These are phyloP conservation scores for Manis pentadactyla DNA, from an alignment of 2,797 vertebrate genomes.

Conservation along the genomic window DNA sequence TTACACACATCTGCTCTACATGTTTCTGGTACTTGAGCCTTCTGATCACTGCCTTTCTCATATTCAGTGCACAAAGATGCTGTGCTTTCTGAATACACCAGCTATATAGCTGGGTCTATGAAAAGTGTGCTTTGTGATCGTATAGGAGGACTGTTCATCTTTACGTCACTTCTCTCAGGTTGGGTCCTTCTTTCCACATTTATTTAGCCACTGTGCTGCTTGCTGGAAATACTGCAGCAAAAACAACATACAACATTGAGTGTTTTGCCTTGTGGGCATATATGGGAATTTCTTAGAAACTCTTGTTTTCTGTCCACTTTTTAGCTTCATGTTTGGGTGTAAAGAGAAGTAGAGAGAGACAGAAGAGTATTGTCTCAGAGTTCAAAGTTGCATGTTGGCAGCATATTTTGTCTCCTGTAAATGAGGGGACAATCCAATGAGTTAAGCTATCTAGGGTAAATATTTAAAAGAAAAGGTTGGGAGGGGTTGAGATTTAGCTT, in stretches of 20 bases:
- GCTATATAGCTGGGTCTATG: not conserved
- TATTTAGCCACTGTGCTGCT: not conserved
- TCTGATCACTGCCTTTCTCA: not conserved
- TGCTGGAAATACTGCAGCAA: not conserved
- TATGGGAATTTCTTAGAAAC: not conserved
- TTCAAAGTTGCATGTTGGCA: not conserved
- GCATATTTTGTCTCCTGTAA: slow-evolving; percentile 10
- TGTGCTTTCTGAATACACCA: not conserved
- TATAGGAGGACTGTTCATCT: not conserved
- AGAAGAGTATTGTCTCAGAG: not conserved
- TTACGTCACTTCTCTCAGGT: not conserved
- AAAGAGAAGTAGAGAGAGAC: not conserved
- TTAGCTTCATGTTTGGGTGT: not conserved
- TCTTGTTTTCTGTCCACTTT: not conserved
- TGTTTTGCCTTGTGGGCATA: not conserved
- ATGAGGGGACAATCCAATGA: not conserved
- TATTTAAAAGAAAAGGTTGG: not conserved
- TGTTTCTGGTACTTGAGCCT: not conserved
- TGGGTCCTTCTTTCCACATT: not conserved
- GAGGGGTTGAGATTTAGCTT: not conserved
- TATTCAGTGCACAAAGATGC: not conserved
- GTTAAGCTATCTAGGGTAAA: not conserved
- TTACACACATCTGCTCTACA: too few relatives aligned
- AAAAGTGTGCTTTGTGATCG: not conserved
- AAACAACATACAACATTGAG: not conserved